Percentiles rank a stretch among this genome's conserved stretches.
Evolutionary conservation across 2,113 vertebrate species (phyloP).

Genomic region (Pseudorasbora parva): DNA sequence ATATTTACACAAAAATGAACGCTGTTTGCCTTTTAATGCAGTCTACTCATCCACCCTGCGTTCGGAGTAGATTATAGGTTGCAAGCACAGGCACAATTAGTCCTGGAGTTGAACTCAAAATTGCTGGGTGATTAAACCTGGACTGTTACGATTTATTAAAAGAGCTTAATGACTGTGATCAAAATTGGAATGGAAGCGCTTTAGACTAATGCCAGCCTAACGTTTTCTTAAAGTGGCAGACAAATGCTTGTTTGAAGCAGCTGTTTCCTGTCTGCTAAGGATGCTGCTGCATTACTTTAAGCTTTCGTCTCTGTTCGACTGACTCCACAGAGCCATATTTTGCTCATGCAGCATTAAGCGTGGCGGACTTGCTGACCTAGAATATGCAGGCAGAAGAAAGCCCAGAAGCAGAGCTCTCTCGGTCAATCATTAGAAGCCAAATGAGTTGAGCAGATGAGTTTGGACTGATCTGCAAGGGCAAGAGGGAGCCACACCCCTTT

Average conservation of each 20-base stretch:
- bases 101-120: slow-evolving; percentile 32
- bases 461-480: slow-evolving; percentile 29
- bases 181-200: not conserved
- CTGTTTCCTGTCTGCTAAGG: slow-evolving; percentile 10
- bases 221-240: not conserved
- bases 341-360: slow-evolving; percentile 44
- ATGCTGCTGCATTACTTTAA: not conserved
- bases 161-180: slow-evolving; percentile 34
- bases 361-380: slow-evolving; percentile 57
- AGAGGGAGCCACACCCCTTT: slow-evolving; percentile 8
- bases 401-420: slow-evolving; percentile 40
- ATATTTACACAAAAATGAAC: not conserved
- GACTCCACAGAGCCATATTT: slow-evolving; percentile 41
- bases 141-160: slow-evolving; percentile 34
- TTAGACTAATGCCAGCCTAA: slow-evolving; percentile 22
- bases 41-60: not conserved
- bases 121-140: slow-evolving; percentile 27
- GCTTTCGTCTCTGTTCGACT: not conserved
- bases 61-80: slow-evolving; percentile 32
- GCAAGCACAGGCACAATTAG: slow-evolving; percentile 14
- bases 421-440: slow-evolving; percentile 39
- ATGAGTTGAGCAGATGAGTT: slow-evolving; percentile 35
- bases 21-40: not conserved
- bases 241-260: slow-evolving; percentile 19
- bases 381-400: slow-evolving; percentile 39